Base-by-base conservation (phyloP, 2,888 invertebrate species). In the Dicyrtoma fusca region DNA sequence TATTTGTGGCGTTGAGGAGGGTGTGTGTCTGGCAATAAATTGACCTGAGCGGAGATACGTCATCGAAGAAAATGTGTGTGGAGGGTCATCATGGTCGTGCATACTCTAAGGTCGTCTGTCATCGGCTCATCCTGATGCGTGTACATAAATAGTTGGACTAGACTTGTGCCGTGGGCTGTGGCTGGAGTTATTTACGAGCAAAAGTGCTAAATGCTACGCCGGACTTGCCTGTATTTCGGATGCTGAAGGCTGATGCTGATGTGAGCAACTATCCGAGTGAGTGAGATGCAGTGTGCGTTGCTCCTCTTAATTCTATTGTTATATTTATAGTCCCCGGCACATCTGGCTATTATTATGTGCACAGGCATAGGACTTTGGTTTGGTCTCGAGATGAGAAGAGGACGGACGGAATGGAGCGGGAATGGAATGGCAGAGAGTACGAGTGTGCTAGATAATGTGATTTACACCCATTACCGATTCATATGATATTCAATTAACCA, bases 401-500 rank as follows among this genome's bases (percentile, higher is more conserved):
- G 8, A 34, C 34, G 34, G 3, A 34, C 4, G 34, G 34, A 34
- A 8, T 34, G 8, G 4, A 34, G 8, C 34, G 34, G 34, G 34
- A 34, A 5, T 34, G 34, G 34, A 34, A 34, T 34, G 34, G 34
- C 34, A 34, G 34, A 34, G 34, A 34, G 34, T 34, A 34, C 34
- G 23, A 61, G 61, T 42, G 44, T 42, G 61, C 59, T 51, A 70
- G 62, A 72, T 75, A 74, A 75, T 75, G 76, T 78, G 75, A 76
- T 76, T 76, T 78, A 78, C 74, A 74, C 73, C 75, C 75, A 77
- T 76, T 77, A 75, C 74, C 68, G 65, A 75, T 78, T 78, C 75
- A 78, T 78, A 76, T 72, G 78, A 75, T 75, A 76, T 78, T 78
- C 78, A 78, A 78, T 78, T 78, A 78, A 76, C 74, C 64, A 71